Evolutionary conservation across 30 jellyfish, hydroid and myxozoan species (phyloP).

Genomic region (Rhopilema esculentum): DNA sequence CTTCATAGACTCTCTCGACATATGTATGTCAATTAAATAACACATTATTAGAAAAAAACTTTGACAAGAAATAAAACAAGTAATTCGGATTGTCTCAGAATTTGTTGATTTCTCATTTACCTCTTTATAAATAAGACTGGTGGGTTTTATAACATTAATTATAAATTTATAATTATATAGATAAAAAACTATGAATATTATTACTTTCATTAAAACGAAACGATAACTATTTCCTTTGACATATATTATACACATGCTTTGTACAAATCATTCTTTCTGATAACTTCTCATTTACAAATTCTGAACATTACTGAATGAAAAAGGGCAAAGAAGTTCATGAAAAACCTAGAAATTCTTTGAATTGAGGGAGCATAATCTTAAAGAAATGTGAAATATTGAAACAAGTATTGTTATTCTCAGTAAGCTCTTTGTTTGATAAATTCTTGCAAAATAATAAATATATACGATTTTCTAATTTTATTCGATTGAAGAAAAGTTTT

Average conservation of each 20-base stretch:
- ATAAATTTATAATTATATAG: not conserved
- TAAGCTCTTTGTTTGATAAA: no score
- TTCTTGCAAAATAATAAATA: not conserved
- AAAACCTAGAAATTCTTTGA: no score
- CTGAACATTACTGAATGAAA: not conserved
- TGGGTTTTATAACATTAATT: not conserved
- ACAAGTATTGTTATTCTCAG: no score
- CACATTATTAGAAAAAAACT: not conserved
- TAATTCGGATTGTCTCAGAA: not conserved
- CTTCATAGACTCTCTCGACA: no score
- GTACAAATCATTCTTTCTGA: not conserved
- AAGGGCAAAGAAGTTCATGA: not conserved
- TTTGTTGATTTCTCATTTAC: not conserved
- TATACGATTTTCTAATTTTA: not conserved
- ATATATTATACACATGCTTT: not conserved
- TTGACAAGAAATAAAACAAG: not conserved
- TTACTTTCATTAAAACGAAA: not conserved
- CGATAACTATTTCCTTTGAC: not conserved
- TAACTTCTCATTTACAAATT: not conserved
- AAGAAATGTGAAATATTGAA: no score
- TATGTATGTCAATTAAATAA: not conserved
- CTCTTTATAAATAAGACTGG: not conserved
- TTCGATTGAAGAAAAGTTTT: no score
- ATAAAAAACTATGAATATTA: slow-evolving; percentile 27
- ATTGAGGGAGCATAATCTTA: no score